Evolutionary conservation across 2,113 vertebrate genomes (phyloP), one percentile per base, ranked within the genome.

Genomic region (Strix aluco): DNA sequence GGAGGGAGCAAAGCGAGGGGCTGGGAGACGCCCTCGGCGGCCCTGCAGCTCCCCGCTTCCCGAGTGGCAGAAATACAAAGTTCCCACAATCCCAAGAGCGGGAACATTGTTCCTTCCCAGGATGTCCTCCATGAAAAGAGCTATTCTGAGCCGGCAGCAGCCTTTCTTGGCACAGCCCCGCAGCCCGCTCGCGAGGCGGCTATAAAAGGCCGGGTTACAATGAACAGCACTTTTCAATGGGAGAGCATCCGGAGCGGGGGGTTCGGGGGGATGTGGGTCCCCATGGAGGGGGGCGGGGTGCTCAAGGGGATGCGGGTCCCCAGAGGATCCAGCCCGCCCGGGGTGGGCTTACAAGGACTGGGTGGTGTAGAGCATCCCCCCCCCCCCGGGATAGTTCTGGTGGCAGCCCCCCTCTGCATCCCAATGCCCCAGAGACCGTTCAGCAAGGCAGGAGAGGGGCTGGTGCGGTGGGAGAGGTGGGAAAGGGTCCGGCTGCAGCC

Each of bases 121-220:
- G 96, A 97, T 97, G 94, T 97, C 94, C 95, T 94, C 92, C 94
- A 94, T 97, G 96, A 97, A 97, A 97, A 97, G 96, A 94, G 91
- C 96, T 97, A 97, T 97, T 97, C 96, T 97, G 92, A 97, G 95
- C 94, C 40, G 67, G 96, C 95, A 90, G 96, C 94, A 93, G 96
- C 92, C 86, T 93, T 93, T 96, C 96, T 97, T 97, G 96, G 96
- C 96, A 96, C 40, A 1, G 94, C 91, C 91, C 88, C 4, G 19
- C 90, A 30, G 90, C 88, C 74, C 36, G 18, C 92, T 88, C 54
- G 54, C 4, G 9, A 91, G 95, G 90, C 72, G 0, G 90, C 93
- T 92, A 83, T 78, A 95, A 95, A 96, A 94, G 92, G 95, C 85
- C 2, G 84, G 30, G 92, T 92, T 83, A 95, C 88, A 92, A 97